A percentile compares a stretch with the other conserved stretches of the same genome.
Conservation (phyloP, 2,888 invertebrate species). For the Pandemis cinnamomeana region DNA sequence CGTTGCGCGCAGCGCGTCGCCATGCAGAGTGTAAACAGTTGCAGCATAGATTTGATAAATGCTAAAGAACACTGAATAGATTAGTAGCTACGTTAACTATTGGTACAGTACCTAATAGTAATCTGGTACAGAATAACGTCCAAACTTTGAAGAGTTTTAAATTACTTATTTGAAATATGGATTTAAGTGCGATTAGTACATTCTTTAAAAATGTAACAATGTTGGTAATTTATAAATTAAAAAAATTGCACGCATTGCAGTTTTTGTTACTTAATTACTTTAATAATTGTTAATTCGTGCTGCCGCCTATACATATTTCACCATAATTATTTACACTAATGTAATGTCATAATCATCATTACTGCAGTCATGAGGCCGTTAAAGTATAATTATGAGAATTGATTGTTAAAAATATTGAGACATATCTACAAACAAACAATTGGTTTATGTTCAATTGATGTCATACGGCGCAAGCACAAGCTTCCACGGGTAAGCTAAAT, state of each 20-base stretch:
- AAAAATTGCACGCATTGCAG: no score
- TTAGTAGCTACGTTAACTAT: background rate
- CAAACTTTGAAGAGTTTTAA: background rate
- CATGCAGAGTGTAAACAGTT: background rate
- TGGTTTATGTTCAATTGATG: background rate
- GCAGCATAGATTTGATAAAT: background rate
- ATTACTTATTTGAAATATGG: background rate
- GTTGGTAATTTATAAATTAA: no score
- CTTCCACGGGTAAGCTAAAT: background rate
- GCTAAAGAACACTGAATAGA: background rate
- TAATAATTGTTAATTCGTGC: no score
- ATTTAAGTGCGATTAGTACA: background rate
- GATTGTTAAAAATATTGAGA: background rate
- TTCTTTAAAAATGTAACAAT: no score
- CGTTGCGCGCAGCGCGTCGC: conserved; percentile 11
- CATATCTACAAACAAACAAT: background rate
- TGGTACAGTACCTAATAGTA: background rate
- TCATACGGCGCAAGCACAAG: background rate
- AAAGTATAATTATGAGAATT: background rate
- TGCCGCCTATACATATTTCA: no score
- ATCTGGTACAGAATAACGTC: background rate
- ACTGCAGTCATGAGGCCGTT: background rate
- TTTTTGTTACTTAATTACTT: no score
- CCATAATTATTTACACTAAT: no score
- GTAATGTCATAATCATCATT: background rate